A percentile compares a stretch with the other conserved stretches of the same genome.
Conservation (phyloP, 2,113 vertebrate genomes). For the Ageneiosus marmoratus region DNA sequence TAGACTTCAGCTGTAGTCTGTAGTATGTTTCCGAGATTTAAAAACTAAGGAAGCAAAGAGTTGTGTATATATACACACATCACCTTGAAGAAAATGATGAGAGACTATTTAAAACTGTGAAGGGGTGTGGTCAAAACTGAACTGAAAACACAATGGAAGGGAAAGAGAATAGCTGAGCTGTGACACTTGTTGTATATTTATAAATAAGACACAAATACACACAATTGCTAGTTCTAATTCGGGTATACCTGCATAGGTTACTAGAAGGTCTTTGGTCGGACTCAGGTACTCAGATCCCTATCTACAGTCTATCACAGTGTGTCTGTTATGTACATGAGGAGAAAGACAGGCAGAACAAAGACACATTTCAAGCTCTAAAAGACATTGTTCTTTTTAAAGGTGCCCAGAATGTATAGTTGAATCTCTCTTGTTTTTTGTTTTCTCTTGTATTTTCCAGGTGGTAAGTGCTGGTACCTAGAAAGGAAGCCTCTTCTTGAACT, state of each 20-base stretch:
- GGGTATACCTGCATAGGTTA: neutral
- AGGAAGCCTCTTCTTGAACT: neutral
- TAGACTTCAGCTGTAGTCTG: neutral
- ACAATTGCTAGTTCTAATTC: neutral
- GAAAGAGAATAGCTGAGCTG: neutral
- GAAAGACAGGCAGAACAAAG: neutral
- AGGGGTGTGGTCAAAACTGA: neutral
- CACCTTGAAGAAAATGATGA: neutral
- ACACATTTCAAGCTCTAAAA: neutral
- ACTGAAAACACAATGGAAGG: neutral
- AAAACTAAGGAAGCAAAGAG: neutral
- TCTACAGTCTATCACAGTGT: too few species aligned
- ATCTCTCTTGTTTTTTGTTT: neutral
- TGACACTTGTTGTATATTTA: neutral
- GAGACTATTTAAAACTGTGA: neutral
- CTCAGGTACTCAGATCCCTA: neutral
- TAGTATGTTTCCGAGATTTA: neutral
- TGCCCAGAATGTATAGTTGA: neutral
- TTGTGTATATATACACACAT: neutral
- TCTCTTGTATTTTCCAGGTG: neutral
- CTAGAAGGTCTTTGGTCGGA: neutral
- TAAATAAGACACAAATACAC: neutral
- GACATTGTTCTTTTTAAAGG: neutral
- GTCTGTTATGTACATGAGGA: neutral
- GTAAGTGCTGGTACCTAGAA: neutral